phyloP scores from a whole-genome alignment of 2,888 invertebrate species.

The Allacma fusca region DNA sequence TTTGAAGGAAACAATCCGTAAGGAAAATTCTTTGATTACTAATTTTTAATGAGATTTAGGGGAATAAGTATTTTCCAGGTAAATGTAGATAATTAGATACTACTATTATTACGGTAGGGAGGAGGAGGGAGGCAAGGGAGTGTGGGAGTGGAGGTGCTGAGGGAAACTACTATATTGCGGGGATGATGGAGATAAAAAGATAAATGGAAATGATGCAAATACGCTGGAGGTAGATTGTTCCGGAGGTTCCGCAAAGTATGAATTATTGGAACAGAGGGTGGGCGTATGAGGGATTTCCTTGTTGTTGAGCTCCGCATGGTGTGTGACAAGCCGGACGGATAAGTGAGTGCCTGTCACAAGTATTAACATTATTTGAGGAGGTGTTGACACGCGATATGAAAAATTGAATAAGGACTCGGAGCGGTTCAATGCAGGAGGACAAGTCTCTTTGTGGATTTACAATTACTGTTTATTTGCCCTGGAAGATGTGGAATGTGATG shows the following conservation, averaged over 20 bases:
- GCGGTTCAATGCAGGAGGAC: constrained; percentile 29
- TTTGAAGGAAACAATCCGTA: too few species aligned
- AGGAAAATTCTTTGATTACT: too few species aligned
- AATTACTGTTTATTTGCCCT: constrained; percentile 60
- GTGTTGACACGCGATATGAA: constrained; percentile 61
- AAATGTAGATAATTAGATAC: too few species aligned
- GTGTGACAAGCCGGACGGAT: constrained; percentile 28
- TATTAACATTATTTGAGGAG: constrained; percentile 57
- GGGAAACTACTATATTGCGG: background rate
- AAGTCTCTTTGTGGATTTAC: constrained; percentile 60
- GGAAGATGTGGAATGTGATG: constrained; percentile 41
- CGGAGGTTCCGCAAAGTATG: background rate
- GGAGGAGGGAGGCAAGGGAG: too few species aligned
- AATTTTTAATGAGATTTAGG: too few species aligned
- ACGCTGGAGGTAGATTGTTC: background rate
- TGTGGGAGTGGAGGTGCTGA: background rate
- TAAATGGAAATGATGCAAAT: constrained; percentile 4
- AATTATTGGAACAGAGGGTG: constrained; percentile 16
- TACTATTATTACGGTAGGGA: too few species aligned
- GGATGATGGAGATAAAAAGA: background rate
- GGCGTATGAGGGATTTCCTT: constrained; percentile 11
- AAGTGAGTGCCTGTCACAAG: constrained; percentile 37
- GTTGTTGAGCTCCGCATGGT: background rate
- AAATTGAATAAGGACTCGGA: constrained; percentile 51
- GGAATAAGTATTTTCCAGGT: too few species aligned